Evolutionary conservation across 2,797 vertebrate species (phyloP).

Genomic region (Argentina silus): DNA sequence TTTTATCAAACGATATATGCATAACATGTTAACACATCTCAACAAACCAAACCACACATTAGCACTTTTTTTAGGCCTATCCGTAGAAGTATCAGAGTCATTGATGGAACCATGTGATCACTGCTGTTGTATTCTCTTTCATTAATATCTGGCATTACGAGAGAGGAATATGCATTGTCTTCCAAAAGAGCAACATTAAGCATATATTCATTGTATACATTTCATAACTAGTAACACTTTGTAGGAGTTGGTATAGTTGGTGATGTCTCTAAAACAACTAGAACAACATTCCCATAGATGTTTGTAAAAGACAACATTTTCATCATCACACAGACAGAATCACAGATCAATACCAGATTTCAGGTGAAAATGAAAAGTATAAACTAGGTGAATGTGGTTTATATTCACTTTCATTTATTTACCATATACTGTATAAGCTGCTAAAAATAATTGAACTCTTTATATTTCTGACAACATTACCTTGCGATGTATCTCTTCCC

Average conservation of each 20-base stretch:
- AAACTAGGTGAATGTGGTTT: neutral
- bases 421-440: neutral
- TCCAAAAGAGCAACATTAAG: neutral
- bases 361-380: neutral
- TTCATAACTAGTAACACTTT: neutral
- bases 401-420: neutral
- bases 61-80: neutral
- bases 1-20: neutral
- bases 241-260: neutral
- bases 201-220: neutral
- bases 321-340: constrained; percentile 16
- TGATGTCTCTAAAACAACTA: neutral
- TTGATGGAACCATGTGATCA: neutral
- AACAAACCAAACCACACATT: constrained; percentile 2
- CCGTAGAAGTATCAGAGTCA: neutral
- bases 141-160: neutral
- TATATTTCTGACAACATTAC: constrained; percentile 79
- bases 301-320: neutral
- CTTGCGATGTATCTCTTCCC: constrained; percentile 98
- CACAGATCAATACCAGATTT: neutral
- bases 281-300: neutral
- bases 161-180: neutral
- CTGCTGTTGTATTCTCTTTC: neutral
- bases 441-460: neutral
- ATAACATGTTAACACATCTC: neutral